These are phyloP conservation scores for Lepisosteus osseus DNA, from an alignment of 2,113 vertebrate species.

Conservation along the genomic window DNA sequence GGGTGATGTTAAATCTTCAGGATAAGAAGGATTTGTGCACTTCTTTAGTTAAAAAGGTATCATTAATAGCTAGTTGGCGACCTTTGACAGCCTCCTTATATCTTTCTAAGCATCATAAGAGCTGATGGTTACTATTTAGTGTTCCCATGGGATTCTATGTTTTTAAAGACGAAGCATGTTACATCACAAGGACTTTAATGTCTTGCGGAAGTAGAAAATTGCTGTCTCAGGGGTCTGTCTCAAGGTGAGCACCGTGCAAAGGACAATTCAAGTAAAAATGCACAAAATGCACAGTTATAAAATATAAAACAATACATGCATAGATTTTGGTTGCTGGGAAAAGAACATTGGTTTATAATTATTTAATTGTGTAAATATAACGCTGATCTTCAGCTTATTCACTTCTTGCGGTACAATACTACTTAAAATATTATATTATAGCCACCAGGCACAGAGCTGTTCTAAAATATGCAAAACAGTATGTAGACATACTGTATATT, in stretches of 20 bases:
- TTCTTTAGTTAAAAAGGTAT: constrained; percentile 51
- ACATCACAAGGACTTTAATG: background rate
- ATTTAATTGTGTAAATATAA: no score
- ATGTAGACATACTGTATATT: no score
- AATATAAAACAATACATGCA: no score
- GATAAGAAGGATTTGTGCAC: constrained; percentile 44
- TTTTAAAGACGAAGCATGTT: constrained; percentile 12
- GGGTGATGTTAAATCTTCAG: constrained; percentile 34
- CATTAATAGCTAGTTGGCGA: constrained; percentile 52
- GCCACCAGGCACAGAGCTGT: no score
- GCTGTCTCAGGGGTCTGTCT: background rate
- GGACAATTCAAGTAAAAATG: no score
- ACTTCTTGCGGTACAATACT: no score
- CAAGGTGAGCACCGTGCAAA: background rate
- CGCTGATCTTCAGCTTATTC: no score
- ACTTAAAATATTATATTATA: no score
- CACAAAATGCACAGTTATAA: no score
- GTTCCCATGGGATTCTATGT: constrained; percentile 36
- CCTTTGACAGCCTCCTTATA: constrained; percentile 63
- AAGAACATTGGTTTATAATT: no score
- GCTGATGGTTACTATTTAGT: constrained; percentile 57
- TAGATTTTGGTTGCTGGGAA: no score
- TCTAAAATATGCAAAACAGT: no score
- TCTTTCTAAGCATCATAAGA: constrained; percentile 41
- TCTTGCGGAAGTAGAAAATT: background rate